Evolutionary conservation across 2,797 vertebrate species (phyloP).

Genomic region (Falco naumanni): DNA sequence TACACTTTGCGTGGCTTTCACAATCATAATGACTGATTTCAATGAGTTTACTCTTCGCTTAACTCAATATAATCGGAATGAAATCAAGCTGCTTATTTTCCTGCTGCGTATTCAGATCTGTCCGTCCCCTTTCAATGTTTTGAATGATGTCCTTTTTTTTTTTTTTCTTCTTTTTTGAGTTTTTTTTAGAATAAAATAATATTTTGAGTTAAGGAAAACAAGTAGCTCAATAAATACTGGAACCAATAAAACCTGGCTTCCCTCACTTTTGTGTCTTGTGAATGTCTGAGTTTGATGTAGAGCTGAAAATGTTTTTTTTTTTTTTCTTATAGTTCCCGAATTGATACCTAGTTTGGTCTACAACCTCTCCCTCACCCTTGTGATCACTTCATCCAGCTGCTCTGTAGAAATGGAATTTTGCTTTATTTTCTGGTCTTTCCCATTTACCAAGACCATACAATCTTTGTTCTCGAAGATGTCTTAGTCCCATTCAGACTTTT

Average conservation of each 20-base stretch:
- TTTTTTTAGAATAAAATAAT: not conserved
- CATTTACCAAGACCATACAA: not conserved
- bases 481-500: not conserved
- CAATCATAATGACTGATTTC: not conserved
- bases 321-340: not conserved
- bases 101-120: not conserved
- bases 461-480: rapidly evolving
- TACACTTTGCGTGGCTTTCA: not conserved
- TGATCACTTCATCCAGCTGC: not conserved
- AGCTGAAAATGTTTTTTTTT: not conserved
- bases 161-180: not conserved
- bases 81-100: conserved; percentile 8
- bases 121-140: not conserved
- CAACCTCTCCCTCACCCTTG: not conserved
- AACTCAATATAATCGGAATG: not conserved
- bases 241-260: not conserved
- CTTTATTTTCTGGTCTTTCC: not conserved
- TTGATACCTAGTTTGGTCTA: not conserved
- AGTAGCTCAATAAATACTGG: not conserved
- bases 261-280: not conserved
- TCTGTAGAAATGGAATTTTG: not conserved
- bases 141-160: not conserved
- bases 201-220: not conserved
- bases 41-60: not conserved
- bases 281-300: not conserved